Evolutionary conservation across 2,113 vertebrate species (phyloP), one percentile per base, ranked within the genome.

Genomic region (Malurus elegans): DNA sequence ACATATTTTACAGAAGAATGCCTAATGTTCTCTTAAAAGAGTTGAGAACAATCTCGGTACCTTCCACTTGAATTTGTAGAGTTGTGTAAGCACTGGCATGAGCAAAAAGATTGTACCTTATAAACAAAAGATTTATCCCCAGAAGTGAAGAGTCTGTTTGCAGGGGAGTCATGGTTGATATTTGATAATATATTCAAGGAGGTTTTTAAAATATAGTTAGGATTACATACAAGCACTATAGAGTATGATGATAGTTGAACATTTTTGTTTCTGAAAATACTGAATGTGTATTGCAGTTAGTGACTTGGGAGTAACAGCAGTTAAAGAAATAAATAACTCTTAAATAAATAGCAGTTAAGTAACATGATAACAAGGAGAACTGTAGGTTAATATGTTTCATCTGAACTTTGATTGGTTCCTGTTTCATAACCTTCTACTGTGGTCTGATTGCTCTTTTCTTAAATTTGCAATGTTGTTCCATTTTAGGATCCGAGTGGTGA

Each of bases 401-500:
- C 31, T 95, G n/a, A 70, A 31, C 15, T 67, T 56, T 31, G 18
- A 70, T 16, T 42, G 14, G 6, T 45, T 90, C 61, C 13, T 81
- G 18, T 70, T 79, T 66, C 16, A 14, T 72, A 67, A 32, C 8
- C 18, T 76, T 56, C 26, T 73, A 28, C 34, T 78, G 18, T 64
- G 26, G 14, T 94, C 69, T 88, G 47, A 60, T 86, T 76, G 47
- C 23, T 45, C 44, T 61, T 91, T 84, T 53, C 32, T 58, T 66
- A 70, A 92, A 93, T 61, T 70, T 82, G 24, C 29, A 28, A 62
- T 66, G 31, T 95, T 95, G 60, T 85, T 85, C 32, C 65, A 40
- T 97, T 61, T 92, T 82, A 99, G 99, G 99, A 99, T 96, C 99
- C 99, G 38, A 99, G 98, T 93, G 99, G 99, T 93, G 99, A 99